phyloP scores from a whole-genome alignment of 2,888 invertebrate genomes.

The Agrochola lota region DNA sequence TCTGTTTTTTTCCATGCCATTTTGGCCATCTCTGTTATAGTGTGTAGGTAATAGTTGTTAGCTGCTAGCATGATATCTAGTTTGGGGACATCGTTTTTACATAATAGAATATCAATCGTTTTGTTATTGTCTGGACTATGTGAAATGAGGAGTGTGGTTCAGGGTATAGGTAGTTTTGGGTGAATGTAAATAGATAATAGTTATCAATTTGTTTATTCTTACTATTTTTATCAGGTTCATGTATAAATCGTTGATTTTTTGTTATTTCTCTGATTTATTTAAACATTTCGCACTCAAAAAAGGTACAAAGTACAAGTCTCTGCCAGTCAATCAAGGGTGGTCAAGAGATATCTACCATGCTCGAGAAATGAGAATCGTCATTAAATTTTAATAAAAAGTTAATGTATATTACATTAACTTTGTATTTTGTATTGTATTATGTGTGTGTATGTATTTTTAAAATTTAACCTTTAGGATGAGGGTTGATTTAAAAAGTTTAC shows the following conservation, averaged over 20 bases:
- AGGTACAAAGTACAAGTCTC: no score
- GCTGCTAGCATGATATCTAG: constrained; percentile 13
- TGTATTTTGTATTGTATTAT: no score
- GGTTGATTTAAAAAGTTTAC: no score
- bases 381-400: no score
- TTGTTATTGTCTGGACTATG: background rate
- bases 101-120: constrained; percentile 23
- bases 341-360: no score
- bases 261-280: background rate
- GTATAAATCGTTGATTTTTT: background rate
- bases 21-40: background rate
- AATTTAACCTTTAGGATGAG: no score
- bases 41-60: background rate
- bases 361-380: background rate
- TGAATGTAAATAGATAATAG: background rate
- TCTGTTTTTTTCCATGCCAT: no score
- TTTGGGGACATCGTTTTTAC: constrained; percentile 13
- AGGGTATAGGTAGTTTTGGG: background rate
- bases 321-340: no score
- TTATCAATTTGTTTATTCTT: background rate
- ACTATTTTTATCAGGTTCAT: background rate
- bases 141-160: no score
- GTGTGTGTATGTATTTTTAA: no score
- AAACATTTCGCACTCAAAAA: no score
- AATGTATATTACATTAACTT: no score